A percentile compares a stretch with the other conserved stretches of the same genome.
Conservation (phyloP, 2,888 invertebrate genomes). For the Polylopha cassiicola region DNA sequence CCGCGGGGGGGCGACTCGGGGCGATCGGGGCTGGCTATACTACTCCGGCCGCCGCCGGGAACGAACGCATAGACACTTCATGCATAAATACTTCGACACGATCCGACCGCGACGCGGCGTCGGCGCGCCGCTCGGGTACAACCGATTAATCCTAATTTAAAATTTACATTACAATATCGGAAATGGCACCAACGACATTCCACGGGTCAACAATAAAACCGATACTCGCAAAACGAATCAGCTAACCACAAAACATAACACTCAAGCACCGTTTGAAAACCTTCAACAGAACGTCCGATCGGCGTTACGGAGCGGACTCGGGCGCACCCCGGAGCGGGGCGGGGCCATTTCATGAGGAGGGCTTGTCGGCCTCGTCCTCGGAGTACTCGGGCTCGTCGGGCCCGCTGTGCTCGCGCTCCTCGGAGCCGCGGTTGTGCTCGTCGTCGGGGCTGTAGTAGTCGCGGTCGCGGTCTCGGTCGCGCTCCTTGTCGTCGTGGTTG, state of each 20-base stretch:
- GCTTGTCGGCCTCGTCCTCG: slow-evolving; percentile 64
- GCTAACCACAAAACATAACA: slow-evolving; percentile 70
- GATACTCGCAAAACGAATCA: slow-evolving; percentile 48
- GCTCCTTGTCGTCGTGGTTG: slow-evolving; percentile 72
- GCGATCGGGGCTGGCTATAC: too few relatives aligned
- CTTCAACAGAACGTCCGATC: slow-evolving; percentile 60
- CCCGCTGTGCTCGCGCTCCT: slow-evolving; percentile 56
- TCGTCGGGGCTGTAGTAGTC: slow-evolving; percentile 56
- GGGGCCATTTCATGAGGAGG: slow-evolving; percentile 57
- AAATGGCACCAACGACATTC: slow-evolving; percentile 75
- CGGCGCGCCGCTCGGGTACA: slow-evolving; percentile 26
- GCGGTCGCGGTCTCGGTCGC: slow-evolving; percentile 58
- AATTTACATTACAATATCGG: slow-evolving; percentile 62
- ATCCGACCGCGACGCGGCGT: slow-evolving; percentile 2
- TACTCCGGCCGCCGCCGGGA: too few relatives aligned
- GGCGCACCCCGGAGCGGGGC: too few relatives aligned
- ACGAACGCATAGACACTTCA: too few relatives aligned
- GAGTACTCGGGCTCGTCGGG: slow-evolving; percentile 69
- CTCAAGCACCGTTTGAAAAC: slow-evolving; percentile 70
- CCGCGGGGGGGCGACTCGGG: slow-evolving; percentile 13
- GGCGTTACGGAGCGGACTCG: slow-evolving; percentile 37
- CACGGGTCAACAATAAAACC: slow-evolving; percentile 73
- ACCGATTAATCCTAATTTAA: slow-evolving; percentile 46
- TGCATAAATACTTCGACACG: too few relatives aligned
- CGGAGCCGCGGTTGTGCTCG: slow-evolving; percentile 55